Percentiles rank a stretch among this genome's conserved stretches.
Conservation (phyloP, 1,140 invertebrate genomes). For the Heliothis subflexa region DNA sequence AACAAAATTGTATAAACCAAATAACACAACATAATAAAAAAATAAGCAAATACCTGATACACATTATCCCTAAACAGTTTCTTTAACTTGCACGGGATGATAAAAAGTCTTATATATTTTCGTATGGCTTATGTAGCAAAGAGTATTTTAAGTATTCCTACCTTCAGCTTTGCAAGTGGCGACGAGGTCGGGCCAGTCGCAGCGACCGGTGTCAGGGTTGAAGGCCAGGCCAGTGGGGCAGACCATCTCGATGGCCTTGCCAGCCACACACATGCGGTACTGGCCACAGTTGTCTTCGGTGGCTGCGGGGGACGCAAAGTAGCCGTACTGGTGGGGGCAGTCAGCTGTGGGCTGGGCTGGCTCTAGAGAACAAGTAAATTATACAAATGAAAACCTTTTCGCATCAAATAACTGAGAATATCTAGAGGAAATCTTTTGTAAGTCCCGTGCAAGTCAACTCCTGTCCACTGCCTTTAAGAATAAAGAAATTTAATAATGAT, state of each 20-base stretch:
- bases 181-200: constrained; percentile 94
- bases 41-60: too few species aligned
- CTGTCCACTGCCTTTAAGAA: neutral
- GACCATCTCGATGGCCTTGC: constrained; percentile 87
- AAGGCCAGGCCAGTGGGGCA: constrained; percentile 95
- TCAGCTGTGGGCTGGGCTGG: constrained; percentile 88
- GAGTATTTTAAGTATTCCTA: constrained; percentile 62
- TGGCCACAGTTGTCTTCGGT: constrained; percentile 88
- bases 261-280: constrained; percentile 93
- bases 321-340: constrained; percentile 94
- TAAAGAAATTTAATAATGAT: too few species aligned
- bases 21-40: neutral
- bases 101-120: neutral
- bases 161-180: constrained; percentile 90
- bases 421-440: neutral
- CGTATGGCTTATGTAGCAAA: neutral
- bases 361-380: constrained; percentile 57
- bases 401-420: neutral
- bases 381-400: neutral
- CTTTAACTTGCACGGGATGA: neutral
- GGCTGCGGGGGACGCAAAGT: constrained; percentile 89
- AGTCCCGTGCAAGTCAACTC: constrained; percentile 9
- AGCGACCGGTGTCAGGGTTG: constrained; percentile 90
- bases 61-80: neutral
- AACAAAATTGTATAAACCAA: neutral